Conservation (phyloP, 2,113 vertebrate species). For the Paralichthys olivaceus region DNA sequence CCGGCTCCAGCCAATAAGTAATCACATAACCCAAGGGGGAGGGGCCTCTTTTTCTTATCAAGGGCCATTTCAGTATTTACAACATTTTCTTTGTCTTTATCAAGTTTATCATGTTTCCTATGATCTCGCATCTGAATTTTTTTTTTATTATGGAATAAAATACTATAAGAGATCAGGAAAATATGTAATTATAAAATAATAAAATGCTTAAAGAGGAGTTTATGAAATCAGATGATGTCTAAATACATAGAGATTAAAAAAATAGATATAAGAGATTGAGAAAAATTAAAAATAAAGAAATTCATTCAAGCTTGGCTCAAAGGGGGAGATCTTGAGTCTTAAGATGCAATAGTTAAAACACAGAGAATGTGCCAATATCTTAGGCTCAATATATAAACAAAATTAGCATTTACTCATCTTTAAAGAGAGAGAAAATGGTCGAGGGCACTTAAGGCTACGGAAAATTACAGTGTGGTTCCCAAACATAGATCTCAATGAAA, state of each 20-base stretch:
- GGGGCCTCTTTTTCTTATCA: background rate
- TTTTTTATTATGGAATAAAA: too few species aligned
- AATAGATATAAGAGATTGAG: too few species aligned
- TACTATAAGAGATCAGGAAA: too few species aligned
- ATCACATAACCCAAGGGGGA: background rate
- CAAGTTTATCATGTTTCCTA: too few species aligned
- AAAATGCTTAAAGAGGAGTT: too few species aligned
- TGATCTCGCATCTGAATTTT: too few species aligned
- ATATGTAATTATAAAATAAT: too few species aligned
- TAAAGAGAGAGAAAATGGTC: slow-evolving; percentile 5
- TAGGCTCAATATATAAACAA: slow-evolving; percentile 31
- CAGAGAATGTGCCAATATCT: slow-evolving; percentile 7
- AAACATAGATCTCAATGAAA: slow-evolving; percentile 33
- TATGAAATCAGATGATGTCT: too few species aligned
- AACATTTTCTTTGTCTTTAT: background rate
- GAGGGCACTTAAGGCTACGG: slow-evolving; percentile 52
- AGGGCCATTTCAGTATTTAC: background rate
- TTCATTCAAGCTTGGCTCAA: background rate
- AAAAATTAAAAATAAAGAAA: background rate
- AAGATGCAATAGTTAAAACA: background rate
- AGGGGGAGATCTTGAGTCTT: background rate
- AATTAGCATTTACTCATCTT: slow-evolving; percentile 24
- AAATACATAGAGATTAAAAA: too few species aligned
- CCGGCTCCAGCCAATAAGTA: background rate
- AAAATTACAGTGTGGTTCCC: slow-evolving; percentile 31